Base-by-base conservation (phyloP, 1,140 invertebrate genomes). In the Aplysia californica region DNA sequence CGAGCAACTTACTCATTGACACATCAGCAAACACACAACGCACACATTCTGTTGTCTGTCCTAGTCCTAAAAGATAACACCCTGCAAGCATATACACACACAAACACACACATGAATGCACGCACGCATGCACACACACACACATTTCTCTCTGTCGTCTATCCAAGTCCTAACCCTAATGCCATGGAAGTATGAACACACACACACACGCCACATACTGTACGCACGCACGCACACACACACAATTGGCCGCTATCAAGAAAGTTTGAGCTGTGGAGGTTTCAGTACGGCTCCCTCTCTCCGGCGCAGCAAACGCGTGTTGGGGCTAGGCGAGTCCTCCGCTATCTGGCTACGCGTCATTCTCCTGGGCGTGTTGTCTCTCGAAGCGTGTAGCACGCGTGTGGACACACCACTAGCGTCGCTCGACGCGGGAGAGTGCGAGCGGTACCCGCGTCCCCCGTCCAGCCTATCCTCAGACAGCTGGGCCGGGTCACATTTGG, bases 271-370 rank as follows among this genome's bases (percentile, higher is more conserved):
- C 77, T 78, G 59, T 29, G 71, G 33, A 78, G 74, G 74, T 74
- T 80, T 77, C 58, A 72, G 26, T 44, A 55, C 66, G 66, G 41
- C 67, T 66, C 80, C 58, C 79, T 79, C 29, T 75, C 35, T 75
- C n/a, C 61, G 33, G 4, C 35, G 35, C n/a, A n/a, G n/a, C n/a
- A n/a, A n/a, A 1, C 72, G 21, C 4, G 72, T 66, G 26, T 41
- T 59, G 56, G 61, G 72, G 35, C 59, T 75, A 0, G 35, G n/a
- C 26, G 39, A 20, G 2, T 66, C 72, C 56, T 75, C 72, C 3
- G 29, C 36, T 5, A 75, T 31, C 21, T 82, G 82, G 73, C 84
- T 85, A 23, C 84, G 68, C 1, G 84, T 85, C 6, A 84, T 72
- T 20, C 83, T 77, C 20, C 58, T 61, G 3, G 76, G 84, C 72